phyloP scores from a whole-genome alignment of 2,113 vertebrate genomes.

The Piaya cayana region DNA sequence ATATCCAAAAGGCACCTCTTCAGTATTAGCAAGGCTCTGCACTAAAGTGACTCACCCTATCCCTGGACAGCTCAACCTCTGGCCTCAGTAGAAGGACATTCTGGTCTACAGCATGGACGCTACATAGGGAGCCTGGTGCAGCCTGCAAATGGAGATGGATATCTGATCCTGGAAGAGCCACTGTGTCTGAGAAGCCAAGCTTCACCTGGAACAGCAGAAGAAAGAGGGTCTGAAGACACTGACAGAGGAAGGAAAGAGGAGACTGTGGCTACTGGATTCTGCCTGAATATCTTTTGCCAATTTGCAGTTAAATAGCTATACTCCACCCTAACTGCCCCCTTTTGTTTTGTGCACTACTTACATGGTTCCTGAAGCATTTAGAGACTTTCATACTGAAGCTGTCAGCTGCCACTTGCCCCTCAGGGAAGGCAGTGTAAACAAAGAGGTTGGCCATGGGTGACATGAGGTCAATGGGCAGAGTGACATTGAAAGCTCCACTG shows the following conservation, averaged over 20 bases:
- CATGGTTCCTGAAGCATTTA: slow-evolving; percentile 82
- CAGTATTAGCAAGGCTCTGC: background rate
- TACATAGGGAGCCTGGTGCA: slow-evolving; percentile 83
- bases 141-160: slow-evolving; percentile 70
- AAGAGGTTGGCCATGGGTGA: slow-evolving; percentile 78
- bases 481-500: slow-evolving; percentile 64
- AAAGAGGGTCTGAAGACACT: background rate
- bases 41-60: slow-evolving; percentile 56
- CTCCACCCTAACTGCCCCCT: background rate
- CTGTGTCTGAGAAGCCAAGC: slow-evolving; percentile 72
- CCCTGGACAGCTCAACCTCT: slow-evolving; percentile 72
- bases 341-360: slow-evolving; percentile 12
- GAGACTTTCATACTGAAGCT: slow-evolving; percentile 70
- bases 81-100: slow-evolving; percentile 82
- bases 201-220: slow-evolving; percentile 67
- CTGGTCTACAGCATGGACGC: slow-evolving; percentile 81
- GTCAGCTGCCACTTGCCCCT: slow-evolving; percentile 80
- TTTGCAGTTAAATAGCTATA: background rate
- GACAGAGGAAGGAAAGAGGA: background rate
- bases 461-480: slow-evolving; percentile 57
- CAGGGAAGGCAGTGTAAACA: slow-evolving; percentile 77
- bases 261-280: background rate
- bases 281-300: background rate
- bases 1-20: background rate
- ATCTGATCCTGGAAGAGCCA: slow-evolving; percentile 76